Percentiles rank a stretch among this genome's conserved stretches.
These are phyloP conservation scores for Plodia interpunctella DNA, from an alignment of 1,140 invertebrate genomes.

Conservation along the genomic window DNA sequence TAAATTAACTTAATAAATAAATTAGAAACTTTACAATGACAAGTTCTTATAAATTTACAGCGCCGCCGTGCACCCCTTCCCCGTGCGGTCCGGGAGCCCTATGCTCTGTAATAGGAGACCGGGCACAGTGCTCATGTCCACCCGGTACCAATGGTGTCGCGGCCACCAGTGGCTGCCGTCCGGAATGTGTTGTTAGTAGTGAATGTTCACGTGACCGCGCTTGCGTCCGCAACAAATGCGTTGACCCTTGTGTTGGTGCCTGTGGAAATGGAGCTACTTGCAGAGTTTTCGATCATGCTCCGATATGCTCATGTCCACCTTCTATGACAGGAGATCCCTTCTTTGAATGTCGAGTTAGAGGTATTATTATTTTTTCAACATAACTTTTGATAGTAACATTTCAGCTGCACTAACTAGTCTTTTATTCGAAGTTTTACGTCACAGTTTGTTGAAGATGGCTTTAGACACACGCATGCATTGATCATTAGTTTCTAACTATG, in stretches of 20 bases:
- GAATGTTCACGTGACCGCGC: slow-evolving; percentile 85
- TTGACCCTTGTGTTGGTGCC: slow-evolving; percentile 84
- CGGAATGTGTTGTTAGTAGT: slow-evolving; percentile 86
- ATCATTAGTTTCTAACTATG: too few relatives aligned
- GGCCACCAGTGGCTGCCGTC: slow-evolving; percentile 80
- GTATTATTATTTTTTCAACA: slow-evolving; percentile 32
- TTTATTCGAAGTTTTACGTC: too few relatives aligned
- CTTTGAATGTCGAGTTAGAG: slow-evolving; percentile 79
- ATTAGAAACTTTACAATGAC: too few relatives aligned
- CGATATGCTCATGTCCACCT: slow-evolving; percentile 86
- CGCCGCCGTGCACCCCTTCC: slow-evolving; percentile 82
- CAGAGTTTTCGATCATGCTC: slow-evolving; percentile 86
- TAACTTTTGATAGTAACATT: too few relatives aligned
- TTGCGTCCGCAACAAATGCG: slow-evolving; percentile 85
- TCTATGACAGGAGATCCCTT: slow-evolving; percentile 87
- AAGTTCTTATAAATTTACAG: slow-evolving; percentile 41
- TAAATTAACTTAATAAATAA: too few relatives aligned
- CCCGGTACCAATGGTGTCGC: slow-evolving; percentile 81
- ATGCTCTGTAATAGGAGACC: slow-evolving; percentile 79
- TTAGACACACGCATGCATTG: too few relatives aligned
- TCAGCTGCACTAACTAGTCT: too few relatives aligned
- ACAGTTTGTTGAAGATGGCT: too few relatives aligned
- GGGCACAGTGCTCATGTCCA: slow-evolving; percentile 84
- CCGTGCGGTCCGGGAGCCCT: slow-evolving; percentile 86
- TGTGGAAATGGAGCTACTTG: slow-evolving; percentile 84